Evolutionary conservation across 2,797 vertebrate species (phyloP), one percentile per base, ranked within the genome.

Genomic region (Poecilia wingei): DNA sequence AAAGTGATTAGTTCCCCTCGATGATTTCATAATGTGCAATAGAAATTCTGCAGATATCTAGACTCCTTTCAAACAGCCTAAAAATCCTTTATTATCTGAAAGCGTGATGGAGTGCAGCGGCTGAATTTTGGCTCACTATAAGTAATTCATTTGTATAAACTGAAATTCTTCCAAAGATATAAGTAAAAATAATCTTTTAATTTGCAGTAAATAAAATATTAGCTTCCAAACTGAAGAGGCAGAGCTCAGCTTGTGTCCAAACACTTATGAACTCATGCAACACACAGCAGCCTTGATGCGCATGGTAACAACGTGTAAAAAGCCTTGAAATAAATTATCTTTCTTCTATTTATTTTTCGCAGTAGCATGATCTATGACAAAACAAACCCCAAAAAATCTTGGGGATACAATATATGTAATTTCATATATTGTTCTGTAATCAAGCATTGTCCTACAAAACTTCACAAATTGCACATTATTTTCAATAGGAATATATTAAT

Each of bases 1-100:
- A 41, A 82, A 80, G 64, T 86, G 84, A 89, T 91, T 91, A 86
- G 78, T 84, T 86, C 64, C 79, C n/a, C 72, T 79, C 20, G 33
- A 76, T 78, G 80, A 86, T 81, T 61, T 71, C 28, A n/a, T 28
- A 45, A 64, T 76, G 79, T 73, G 79, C 74, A 79, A 86, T 78
- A 39, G 81, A 61, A 76, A 85, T 85, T 89, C 75, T 77, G 75
- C 75, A 77, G 51, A 70, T 78, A 82, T 90, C 80, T 80, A 57
- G 18, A 82, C 39, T 82, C 82, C 82, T 71, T 31, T 72, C 68
- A 86, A 89, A 83, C 64, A 75, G 43, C 46, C 53, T 25, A 77
- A 79, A 84, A 51, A 78, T 39, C 69, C n/a, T 74, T 22, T 22
- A 57, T 80, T 72, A 85, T 88, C 77, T 72, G 41, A 33, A 86